Conservation (phyloP, 1,140 invertebrate species). For the Leucophenga varia region DNA sequence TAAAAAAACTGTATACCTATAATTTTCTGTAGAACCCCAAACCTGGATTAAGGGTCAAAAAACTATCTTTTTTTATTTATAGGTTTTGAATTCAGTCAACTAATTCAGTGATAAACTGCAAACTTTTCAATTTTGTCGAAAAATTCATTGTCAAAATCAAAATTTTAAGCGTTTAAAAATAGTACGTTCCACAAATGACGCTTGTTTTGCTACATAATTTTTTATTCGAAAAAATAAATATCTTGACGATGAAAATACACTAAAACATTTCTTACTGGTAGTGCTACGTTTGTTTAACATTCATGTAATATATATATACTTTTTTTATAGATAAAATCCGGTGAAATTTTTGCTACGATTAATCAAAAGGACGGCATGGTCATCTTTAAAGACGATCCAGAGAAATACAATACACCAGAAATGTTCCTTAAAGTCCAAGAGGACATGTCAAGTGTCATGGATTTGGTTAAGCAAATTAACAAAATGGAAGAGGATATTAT, state of each 20-base stretch:
- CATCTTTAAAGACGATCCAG: constrained; percentile 91
- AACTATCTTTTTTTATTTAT: no score
- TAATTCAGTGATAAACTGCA: no score
- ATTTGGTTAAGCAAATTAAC: constrained; percentile 81
- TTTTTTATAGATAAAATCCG: constrained; percentile 83
- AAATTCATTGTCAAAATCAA: no score
- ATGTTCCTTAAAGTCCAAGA: constrained; percentile 86
- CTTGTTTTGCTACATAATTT: background rate
- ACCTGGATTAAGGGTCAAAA: no score
- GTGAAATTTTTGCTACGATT: constrained; percentile 95
- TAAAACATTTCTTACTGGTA: no score
- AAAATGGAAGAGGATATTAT: constrained; percentile 94
- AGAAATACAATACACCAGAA: constrained; percentile 87
- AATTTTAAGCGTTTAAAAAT: no score
- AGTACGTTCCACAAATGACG: background rate
- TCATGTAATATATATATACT: background rate
- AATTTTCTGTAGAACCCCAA: no score
- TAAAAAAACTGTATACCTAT: no score
- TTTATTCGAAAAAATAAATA: background rate
- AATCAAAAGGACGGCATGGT: constrained; percentile 99
- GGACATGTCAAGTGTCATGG: constrained; percentile 84
- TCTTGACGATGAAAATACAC: background rate
- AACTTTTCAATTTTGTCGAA: no score
- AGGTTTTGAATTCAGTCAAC: no score
- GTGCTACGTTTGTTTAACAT: background rate